These are phyloP conservation scores for Hypothenemus hampei DNA, from an alignment of 1,140 invertebrate species.

Conservation along the genomic window DNA sequence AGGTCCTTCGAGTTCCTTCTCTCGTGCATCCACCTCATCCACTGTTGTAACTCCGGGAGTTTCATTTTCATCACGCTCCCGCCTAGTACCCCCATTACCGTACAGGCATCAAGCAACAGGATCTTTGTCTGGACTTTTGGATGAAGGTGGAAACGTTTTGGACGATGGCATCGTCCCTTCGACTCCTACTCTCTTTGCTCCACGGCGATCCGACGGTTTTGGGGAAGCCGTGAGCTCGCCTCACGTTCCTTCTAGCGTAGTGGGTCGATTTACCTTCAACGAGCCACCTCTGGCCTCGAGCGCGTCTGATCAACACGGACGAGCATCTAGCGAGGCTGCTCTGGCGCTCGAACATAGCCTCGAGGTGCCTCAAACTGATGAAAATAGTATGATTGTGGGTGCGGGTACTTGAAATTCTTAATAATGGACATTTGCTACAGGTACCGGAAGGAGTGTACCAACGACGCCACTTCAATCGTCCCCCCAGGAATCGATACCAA, in stretches of 20 bases:
- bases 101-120: slow-evolving; percentile 36
- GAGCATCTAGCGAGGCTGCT: slow-evolving; percentile 25
- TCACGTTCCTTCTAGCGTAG: slow-evolving; percentile 58
- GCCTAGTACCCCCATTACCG: slow-evolving; percentile 38
- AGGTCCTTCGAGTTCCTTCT: slow-evolving; percentile 35
- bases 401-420: slow-evolving; percentile 25
- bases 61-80: slow-evolving; percentile 36
- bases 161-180: slow-evolving; percentile 87
- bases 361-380: slow-evolving; percentile 37
- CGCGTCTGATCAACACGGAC: background rate
- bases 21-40: slow-evolving; percentile 49
- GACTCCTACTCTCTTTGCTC: slow-evolving; percentile 80
- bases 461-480: slow-evolving; percentile 69
- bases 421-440: slow-evolving; percentile 38
- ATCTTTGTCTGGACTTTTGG: slow-evolving; percentile 48
- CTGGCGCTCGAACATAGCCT: slow-evolving; percentile 41
- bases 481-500: slow-evolving; percentile 48
- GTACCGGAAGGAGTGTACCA: slow-evolving; percentile 63
- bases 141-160: slow-evolving; percentile 68
- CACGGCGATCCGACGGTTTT: slow-evolving; percentile 80
- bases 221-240: slow-evolving; percentile 90
- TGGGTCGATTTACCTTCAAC: slow-evolving; percentile 69
- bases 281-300: slow-evolving; percentile 44
- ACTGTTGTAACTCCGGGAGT: slow-evolving; percentile 43
- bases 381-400: slow-evolving; percentile 34